Evolutionary conservation across 2,113 vertebrate genomes (phyloP), one percentile per base, ranked within the genome.

Genomic region (Myiopsitta monachus): DNA sequence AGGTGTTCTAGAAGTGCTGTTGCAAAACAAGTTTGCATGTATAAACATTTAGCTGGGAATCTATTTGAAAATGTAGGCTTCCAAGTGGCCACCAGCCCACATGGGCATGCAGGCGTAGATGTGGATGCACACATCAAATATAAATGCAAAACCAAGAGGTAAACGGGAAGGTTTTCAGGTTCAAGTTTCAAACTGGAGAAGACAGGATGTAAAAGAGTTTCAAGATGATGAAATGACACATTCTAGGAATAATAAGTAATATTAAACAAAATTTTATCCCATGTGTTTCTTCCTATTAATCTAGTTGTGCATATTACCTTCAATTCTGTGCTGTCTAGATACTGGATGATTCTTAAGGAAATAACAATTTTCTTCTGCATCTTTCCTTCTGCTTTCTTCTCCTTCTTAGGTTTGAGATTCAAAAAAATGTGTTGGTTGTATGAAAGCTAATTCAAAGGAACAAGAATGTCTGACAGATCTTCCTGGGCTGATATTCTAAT

Each of bases 361-460:
- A 90, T 18, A 52, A 31, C 6, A 0, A 18, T 68, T 55, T 81
- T 41, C 9, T 18, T 26, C 24, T 0, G 0, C 17, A 68, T 10
- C 24, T 68, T 83, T 59, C 67, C 6, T 43, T 47, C 43, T 69
- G 72, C 18, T 44, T 92, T 74, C 30, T 54, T 72, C 23, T 74
- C 8, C n/a, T 69, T 41, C n/a, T 72, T 55, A 30, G 30, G 33
- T 36, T 70, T 63, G 14, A 80, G 55, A 67, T 78, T 64, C 78
- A 28, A 67, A 75, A 88, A 82, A 69, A 51, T 4, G 5, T 51
- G 17, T 41, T 83, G 55, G 18, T 22, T 84, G 41, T 55, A 72
- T 31, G 52, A 82, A 93, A 88, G 49, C 7, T 73, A 82, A 78
- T 69, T 84, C 73, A 92, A 91, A 88, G 66, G 22, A 92, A 78